These are phyloP conservation scores for Eristalis pertinax DNA, from an alignment of 2,888 invertebrate genomes.

Conservation along the genomic window DNA sequence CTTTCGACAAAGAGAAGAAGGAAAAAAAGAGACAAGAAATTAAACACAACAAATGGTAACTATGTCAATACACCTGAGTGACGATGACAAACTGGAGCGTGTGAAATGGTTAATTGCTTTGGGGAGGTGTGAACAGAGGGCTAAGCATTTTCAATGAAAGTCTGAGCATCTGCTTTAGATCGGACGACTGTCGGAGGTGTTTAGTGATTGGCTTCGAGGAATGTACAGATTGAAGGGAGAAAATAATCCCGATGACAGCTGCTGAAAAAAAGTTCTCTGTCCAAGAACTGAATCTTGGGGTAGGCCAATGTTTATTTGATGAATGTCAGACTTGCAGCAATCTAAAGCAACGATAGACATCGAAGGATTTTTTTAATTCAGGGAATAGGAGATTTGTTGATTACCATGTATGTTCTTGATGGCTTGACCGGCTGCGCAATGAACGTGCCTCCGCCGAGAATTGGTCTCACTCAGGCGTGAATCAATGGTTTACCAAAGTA, in stretches of 20 bases:
- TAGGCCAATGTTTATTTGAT: too few relatives aligned
- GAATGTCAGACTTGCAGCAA: too few relatives aligned
- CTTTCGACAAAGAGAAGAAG: neutral
- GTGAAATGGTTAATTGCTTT: slow-evolving; percentile 39
- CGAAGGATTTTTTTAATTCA: too few relatives aligned
- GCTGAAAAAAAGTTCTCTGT: too few relatives aligned
- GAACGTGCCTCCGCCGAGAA: too few relatives aligned
- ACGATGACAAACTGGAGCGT: slow-evolving; percentile 42
- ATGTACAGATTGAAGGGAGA: neutral
- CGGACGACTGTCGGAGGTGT: neutral
- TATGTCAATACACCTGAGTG: slow-evolving; percentile 17
- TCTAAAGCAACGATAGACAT: too few relatives aligned
- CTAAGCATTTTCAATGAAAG: neutral
- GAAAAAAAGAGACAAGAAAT: slow-evolving; percentile 4
- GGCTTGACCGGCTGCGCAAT: too few relatives aligned
- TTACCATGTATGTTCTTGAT: too few relatives aligned
- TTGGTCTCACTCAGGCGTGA: too few relatives aligned
- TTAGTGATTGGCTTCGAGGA: neutral
- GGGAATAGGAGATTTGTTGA: too few relatives aligned
- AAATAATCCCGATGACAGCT: neutral
- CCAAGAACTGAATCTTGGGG: too few relatives aligned
- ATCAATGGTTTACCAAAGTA: too few relatives aligned
- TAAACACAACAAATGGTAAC: slow-evolving; percentile 6
- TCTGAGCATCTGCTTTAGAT: neutral
- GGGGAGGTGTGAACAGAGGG: neutral